Percentiles rank a stretch among this genome's conserved stretches.
Evolutionary conservation across 2,888 invertebrate species (phyloP).

Genomic region (Acrobasis consociella): DNA sequence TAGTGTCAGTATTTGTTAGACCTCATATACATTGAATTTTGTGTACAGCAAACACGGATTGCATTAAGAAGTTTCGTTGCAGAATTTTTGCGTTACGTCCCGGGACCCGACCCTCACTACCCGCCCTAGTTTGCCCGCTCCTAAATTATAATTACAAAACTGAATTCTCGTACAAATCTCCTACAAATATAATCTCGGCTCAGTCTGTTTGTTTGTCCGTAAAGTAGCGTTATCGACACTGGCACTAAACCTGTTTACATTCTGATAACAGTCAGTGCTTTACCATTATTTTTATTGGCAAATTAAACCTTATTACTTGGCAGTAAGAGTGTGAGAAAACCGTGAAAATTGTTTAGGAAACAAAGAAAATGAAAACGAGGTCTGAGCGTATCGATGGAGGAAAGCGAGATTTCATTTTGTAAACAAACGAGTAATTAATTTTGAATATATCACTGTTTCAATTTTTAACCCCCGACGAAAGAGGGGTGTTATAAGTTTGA

Average conservation of each 20-base stretch:
- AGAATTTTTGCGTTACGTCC: too few relatives aligned
- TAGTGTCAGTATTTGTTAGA: too few relatives aligned
- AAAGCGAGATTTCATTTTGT: slow-evolving; percentile 15
- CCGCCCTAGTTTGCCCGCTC: too few relatives aligned
- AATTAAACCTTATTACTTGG: not conserved
- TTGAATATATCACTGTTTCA: not conserved
- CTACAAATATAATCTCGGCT: slow-evolving; percentile 12
- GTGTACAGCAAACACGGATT: too few relatives aligned
- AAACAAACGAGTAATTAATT: slow-evolving; percentile 1
- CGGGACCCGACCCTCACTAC: too few relatives aligned
- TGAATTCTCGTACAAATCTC: slow-evolving; percentile 10
- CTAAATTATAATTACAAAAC: not conserved
- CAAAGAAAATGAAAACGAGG: slow-evolving; percentile 11
- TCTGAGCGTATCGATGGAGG: slow-evolving; percentile 6
- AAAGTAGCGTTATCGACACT: slow-evolving; percentile 28
- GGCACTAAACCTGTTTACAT: slow-evolving; percentile 29
- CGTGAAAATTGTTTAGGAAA: slow-evolving; percentile 14
- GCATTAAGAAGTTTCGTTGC: too few relatives aligned
- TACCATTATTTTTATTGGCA: slow-evolving; percentile 3
- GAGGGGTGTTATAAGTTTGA: too few relatives aligned
- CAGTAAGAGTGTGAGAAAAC: not conserved
- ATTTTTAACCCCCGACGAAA: too few relatives aligned
- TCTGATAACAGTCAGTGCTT: slow-evolving; percentile 27
- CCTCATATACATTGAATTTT: too few relatives aligned
- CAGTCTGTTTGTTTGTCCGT: slow-evolving; percentile 17